Evolutionary conservation across 2,113 vertebrate genomes (phyloP).

Genomic region (Pogona vitticeps): DNA sequence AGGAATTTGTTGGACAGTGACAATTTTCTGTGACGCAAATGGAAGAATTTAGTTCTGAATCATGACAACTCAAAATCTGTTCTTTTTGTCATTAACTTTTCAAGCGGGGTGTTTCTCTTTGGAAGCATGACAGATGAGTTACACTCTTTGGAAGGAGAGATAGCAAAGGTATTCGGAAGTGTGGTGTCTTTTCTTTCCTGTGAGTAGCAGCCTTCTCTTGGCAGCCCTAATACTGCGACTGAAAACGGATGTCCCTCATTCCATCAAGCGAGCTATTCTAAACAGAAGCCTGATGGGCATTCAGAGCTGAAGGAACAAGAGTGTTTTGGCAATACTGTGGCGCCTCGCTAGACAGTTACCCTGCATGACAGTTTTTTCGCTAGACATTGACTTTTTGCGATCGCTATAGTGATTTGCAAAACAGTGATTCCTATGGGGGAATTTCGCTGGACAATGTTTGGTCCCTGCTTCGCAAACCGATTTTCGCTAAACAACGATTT

Average conservation of each 20-base stretch:
- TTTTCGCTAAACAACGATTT: too few relatives aligned
- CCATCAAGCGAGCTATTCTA: background rate
- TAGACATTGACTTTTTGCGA: too few relatives aligned
- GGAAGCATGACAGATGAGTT: constrained; percentile 12
- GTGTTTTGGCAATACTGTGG: too few relatives aligned
- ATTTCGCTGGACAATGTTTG: too few relatives aligned
- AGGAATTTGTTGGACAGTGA: background rate
- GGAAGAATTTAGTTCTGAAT: constrained; percentile 5
- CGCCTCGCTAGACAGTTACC: too few relatives aligned
- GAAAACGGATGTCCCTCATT: background rate
- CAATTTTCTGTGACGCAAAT: background rate
- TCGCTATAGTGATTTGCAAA: too few relatives aligned
- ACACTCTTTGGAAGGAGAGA: background rate
- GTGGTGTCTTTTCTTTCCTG: constrained; percentile 12
- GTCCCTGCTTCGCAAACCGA: too few relatives aligned
- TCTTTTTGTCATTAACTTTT: background rate
- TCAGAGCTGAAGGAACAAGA: background rate
- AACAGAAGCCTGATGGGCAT: constrained; percentile 25
- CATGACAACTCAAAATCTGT: background rate
- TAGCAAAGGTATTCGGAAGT: constrained; percentile 18
- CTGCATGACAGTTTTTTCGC: too few relatives aligned
- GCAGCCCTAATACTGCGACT: background rate
- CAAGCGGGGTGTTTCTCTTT: constrained; percentile 18
- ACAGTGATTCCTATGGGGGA: too few relatives aligned
- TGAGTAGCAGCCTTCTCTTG: background rate